phyloP scores from a whole-genome alignment of 37 sponge, comb jelly and placozoan species.

The Axinella damicornis region DNA sequence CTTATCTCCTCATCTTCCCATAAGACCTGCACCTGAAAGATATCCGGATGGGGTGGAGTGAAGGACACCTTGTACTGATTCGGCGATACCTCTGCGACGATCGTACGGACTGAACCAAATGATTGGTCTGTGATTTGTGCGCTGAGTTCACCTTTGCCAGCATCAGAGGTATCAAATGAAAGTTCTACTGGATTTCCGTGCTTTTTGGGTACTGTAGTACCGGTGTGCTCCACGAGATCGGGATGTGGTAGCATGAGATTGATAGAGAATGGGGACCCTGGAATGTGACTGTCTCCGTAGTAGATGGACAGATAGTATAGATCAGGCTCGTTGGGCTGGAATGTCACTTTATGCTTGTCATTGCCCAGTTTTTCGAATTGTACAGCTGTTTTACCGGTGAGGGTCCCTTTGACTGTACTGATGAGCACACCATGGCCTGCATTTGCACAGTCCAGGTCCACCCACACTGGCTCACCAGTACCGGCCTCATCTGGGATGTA shows the following conservation, averaged over 20 bases:
- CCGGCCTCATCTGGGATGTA: conserved; percentile 21
- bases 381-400: not conserved
- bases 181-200: conserved; percentile 10
- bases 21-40: conserved; percentile 51
- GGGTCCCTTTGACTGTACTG: conserved; percentile 14
- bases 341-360: conserved; percentile 6
- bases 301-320: conserved; percentile 31
- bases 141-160: conserved; percentile 60
- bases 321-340: conserved; percentile 31
- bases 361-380: conserved; percentile 12
- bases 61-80: conserved; percentile 4
- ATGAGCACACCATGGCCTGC: conserved; percentile 37
- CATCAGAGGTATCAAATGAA: conserved; percentile 51
- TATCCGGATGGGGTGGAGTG: conserved; percentile 47
- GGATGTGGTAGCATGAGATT: conserved; percentile 25
- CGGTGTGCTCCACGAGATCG: conserved; percentile 10
- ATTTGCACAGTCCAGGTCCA: conserved; percentile 39
- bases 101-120: conserved; percentile 33
- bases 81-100: conserved; percentile 10
- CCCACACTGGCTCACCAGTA: conserved; percentile 21
- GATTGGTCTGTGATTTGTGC: conserved; percentile 40
- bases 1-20: conserved; percentile 57
- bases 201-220: not conserved
- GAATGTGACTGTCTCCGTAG: conserved; percentile 34
- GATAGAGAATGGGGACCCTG: conserved; percentile 69